Evolutionary conservation across 2,888 invertebrate species (phyloP).

Genomic region (Dysmachus trigonus): DNA sequence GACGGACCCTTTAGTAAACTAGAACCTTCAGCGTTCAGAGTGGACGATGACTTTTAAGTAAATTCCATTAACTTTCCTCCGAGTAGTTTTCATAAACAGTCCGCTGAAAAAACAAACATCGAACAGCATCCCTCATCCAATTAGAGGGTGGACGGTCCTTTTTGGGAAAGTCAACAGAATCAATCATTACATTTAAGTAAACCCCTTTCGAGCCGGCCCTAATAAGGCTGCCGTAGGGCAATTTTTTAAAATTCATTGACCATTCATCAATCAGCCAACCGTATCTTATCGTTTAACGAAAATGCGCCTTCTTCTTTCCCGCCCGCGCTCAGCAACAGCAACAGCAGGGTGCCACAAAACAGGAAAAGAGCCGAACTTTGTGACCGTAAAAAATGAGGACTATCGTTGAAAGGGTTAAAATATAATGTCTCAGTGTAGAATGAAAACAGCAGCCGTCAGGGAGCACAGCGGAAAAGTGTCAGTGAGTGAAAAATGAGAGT

Average conservation of each 20-base stretch:
- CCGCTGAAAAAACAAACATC: not conserved
- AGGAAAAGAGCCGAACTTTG: constrained; percentile 22
- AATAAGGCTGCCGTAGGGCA: constrained; percentile 8
- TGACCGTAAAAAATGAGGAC: constrained; percentile 45
- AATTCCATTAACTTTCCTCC: not conserved
- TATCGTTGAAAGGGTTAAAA: constrained; percentile 44
- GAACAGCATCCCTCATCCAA: constrained; percentile 8
- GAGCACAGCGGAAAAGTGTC: constrained; percentile 30
- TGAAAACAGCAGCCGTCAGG: constrained; percentile 26
- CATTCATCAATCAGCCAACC: constrained; percentile 47
- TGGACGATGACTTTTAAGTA: not conserved
- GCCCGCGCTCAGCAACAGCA: not conserved
- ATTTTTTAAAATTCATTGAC: constrained; percentile 43
- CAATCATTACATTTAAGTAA: constrained; percentile 36
- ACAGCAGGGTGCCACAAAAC: constrained; percentile 23
- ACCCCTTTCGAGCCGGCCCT: not conserved
- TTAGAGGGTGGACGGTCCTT: not conserved
- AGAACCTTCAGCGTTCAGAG: not conserved
- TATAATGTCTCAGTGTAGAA: constrained; percentile 46
- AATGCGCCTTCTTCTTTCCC: constrained; percentile 21
- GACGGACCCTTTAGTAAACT: not conserved
- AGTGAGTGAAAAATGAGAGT: constrained; percentile 50
- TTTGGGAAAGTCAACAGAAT: constrained; percentile 28
- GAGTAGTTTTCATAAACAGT: not conserved
- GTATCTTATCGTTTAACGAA: constrained; percentile 46